Base-by-base conservation (phyloP, 2,888 invertebrate species). In the Notodonta ziczac region DNA sequence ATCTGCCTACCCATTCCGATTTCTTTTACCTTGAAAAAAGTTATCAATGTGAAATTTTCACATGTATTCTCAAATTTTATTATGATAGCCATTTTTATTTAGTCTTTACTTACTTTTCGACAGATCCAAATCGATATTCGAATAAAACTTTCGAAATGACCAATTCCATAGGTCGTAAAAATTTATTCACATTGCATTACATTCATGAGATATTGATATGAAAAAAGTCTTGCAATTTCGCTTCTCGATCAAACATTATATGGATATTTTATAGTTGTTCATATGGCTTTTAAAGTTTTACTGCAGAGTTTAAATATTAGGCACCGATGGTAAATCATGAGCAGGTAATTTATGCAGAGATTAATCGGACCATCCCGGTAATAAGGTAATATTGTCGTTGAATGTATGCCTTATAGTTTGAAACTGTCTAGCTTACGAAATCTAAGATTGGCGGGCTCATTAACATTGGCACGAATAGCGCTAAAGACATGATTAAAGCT, bases 391-490 rank as follows among this genome's bases (percentile, higher is more conserved):
- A 67, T 73, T 70, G 78, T 76, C 73, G 67, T 73, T 73, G 65
- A 68, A 80, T 78, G 65, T 76, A 64, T 72, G 65, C 46, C 63
- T 70, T 59, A 67, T 69, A 72, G 73, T 77, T 74, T 70, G 68
- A 71, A 77, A 78, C 73, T 78, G 77, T 79, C 72, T 77, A 77
- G 79, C 84, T 82, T 82, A 82, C 75, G 82, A 86, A 79, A 81
- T 77, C 74, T 70, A 61, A 83, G 84, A 85, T 84, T 84, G 83
- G 83, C 82, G 77, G 80, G 79, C 81, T 86, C 88, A 90, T 89
- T 89, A 90, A 81, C 85, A 86, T 86, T 83, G 83, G 84, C 87
- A 87, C 84, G 81, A 87, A 87, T 86, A 83, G 79, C 80, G 73
- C 76, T 86, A 86, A 83, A 80, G 77, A 78, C 83, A 82, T 81